These are phyloP conservation scores for Bombus consobrinus DNA, from an alignment of 1,140 invertebrate genomes.

Conservation along the genomic window DNA sequence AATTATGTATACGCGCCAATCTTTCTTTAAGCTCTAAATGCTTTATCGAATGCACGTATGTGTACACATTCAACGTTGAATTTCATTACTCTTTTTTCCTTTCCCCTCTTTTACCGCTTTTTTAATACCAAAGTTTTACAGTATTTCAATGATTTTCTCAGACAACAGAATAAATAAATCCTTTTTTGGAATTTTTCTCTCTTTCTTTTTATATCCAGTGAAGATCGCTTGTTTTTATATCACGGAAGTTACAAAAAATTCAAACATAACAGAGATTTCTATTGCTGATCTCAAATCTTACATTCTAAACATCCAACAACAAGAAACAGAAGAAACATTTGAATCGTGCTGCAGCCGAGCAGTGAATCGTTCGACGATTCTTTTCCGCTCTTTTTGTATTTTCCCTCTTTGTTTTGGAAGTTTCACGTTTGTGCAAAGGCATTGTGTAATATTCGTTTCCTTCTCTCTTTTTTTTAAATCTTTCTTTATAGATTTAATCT, in stretches of 20 bases:
- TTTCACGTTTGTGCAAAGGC: conserved; percentile 37
- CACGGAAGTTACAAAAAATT: conserved; percentile 45
- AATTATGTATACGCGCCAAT: neutral
- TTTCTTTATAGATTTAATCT: neutral
- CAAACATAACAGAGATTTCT: conserved; percentile 66
- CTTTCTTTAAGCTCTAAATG: neutral
- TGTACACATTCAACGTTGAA: neutral
- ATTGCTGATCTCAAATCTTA: conserved; percentile 63
- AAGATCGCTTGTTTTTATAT: conserved; percentile 26
- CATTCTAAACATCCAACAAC: conserved; percentile 71
- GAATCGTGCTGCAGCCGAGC: conserved; percentile 67
- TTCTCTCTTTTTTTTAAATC: neutral
- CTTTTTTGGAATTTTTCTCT: neutral
- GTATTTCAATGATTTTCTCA: conserved; percentile 12
- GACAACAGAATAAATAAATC: neutral
- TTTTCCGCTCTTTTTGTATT: conserved; percentile 5
- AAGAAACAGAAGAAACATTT: conserved; percentile 69
- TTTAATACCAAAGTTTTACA: conserved; percentile 15
- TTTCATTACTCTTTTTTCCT: neutral
- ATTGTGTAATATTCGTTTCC: neutral
- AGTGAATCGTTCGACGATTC: conserved; percentile 8
- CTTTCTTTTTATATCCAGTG: neutral
- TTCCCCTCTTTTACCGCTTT: neutral
- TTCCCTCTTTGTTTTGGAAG: conserved; percentile 9
- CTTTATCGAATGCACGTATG: conserved; percentile 2